phyloP scores from a whole-genome alignment of 2,797 vertebrate species.

The Hypotaenidia philippensis region DNA sequence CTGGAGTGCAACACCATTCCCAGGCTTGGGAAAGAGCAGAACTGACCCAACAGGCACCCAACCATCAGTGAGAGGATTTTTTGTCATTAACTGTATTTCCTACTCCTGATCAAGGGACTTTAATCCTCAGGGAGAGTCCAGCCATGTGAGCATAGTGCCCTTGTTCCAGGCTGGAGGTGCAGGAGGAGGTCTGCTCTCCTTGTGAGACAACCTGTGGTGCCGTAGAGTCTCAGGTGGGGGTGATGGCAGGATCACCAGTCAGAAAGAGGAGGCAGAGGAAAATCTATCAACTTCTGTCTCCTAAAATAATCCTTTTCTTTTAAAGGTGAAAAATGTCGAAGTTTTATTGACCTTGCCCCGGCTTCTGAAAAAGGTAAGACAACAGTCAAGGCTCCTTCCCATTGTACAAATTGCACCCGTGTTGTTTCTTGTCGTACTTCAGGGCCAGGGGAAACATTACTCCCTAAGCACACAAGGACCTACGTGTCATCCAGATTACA shows the following conservation, averaged over 20 bases:
- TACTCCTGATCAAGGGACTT: rapidly evolving
- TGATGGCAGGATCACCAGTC: background rate
- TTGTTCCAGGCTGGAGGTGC: background rate
- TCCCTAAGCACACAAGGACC: background rate
- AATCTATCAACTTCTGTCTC: background rate
- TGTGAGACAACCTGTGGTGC: background rate
- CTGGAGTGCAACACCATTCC: rapidly evolving
- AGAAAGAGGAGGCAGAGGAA: background rate
- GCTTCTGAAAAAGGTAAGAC: constrained; percentile 96
- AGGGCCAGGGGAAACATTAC: background rate
- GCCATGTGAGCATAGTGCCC: rapidly evolving
- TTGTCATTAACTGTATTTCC: background rate
- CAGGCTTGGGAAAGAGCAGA: background rate
- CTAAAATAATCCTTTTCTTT: constrained; percentile 73
- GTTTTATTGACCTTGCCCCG: constrained; percentile 97
- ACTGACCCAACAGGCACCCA: background rate
- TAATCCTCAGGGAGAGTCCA: background rate
- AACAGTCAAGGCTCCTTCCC: constrained; percentile 7
- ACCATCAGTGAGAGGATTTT: too few species aligned
- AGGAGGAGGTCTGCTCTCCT: background rate
- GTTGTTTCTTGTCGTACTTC: background rate
- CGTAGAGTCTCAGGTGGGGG: background rate
- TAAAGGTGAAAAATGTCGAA: constrained; percentile 96
- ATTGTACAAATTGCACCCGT: background rate
- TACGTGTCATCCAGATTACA: background rate